These are phyloP conservation scores for Macropus fuliginosus DNA, from an alignment of 2,797 vertebrate species.

Conservation along the genomic window DNA sequence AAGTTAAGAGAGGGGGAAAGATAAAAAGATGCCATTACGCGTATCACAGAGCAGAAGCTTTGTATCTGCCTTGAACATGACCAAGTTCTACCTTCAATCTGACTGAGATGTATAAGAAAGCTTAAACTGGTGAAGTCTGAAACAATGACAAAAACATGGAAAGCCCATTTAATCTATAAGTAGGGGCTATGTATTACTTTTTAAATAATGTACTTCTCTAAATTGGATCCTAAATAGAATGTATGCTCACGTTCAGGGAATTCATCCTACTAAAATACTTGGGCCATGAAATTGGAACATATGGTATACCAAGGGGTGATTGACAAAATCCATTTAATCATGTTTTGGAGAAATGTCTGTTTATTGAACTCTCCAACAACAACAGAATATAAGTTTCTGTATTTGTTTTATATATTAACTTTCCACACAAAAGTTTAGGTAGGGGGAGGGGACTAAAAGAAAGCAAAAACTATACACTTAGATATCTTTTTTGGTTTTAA, in stretches of 20 bases:
- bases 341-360: neutral
- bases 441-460: neutral
- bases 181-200: slow-evolving; percentile 4
- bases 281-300: slow-evolving; percentile 32
- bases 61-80: neutral
- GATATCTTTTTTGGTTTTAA: neutral
- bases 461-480: neutral
- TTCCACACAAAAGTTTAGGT: neutral
- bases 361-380: neutral
- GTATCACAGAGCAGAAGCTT: neutral
- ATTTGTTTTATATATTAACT: neutral
- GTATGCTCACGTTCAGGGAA: neutral
- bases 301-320: neutral
- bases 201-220: neutral
- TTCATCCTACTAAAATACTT: neutral
- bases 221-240: neutral
- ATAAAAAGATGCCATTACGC: slow-evolving; percentile 8
- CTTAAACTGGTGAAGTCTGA: slow-evolving; percentile 1
- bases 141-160: slow-evolving; percentile 11
- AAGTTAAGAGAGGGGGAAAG: neutral
- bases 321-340: slow-evolving; percentile 36
- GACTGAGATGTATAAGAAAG: neutral
- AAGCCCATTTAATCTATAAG: neutral
- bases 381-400: neutral
- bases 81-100: neutral